These are phyloP conservation scores for Gallinago paraguaiae DNA, from an alignment of 2,113 vertebrate genomes.

Conservation along the genomic window DNA sequence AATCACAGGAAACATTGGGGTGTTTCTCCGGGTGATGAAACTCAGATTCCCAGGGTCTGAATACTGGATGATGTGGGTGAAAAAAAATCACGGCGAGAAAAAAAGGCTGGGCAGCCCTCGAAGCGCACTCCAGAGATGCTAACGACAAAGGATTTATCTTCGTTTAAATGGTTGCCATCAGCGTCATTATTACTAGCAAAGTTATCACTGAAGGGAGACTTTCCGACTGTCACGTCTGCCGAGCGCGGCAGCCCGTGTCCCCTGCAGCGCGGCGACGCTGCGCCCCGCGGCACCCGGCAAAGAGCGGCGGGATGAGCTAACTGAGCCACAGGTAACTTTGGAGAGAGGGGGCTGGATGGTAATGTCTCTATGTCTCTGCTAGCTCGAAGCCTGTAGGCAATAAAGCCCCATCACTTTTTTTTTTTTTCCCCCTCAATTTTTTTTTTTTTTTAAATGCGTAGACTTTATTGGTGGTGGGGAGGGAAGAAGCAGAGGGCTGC, in stretches of 20 bases:
- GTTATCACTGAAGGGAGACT: slow-evolving; percentile 70
- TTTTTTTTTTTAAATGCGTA: background rate
- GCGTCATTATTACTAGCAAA: slow-evolving; percentile 78
- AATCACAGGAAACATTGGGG: background rate
- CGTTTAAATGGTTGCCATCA: slow-evolving; percentile 79
- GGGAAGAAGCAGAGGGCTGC: background rate
- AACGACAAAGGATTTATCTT: slow-evolving; percentile 77
- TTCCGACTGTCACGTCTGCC: slow-evolving; percentile 18
- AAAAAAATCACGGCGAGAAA: background rate
- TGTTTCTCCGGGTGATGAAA: background rate
- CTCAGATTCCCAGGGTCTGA: background rate
- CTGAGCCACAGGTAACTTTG: slow-evolving; percentile 65
- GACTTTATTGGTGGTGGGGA: background rate
- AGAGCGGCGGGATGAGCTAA: slow-evolving; percentile 21
- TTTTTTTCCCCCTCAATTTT: too few species aligned
- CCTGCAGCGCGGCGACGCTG: slow-evolving; percentile 19
- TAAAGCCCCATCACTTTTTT: background rate
- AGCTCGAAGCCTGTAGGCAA: background rate
- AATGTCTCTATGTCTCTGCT: background rate
- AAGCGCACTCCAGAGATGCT: slow-evolving; percentile 39
- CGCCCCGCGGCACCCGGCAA: background rate
- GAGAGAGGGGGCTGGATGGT: background rate
- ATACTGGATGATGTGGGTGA: background rate
- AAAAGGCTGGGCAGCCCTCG: slow-evolving; percentile 1
- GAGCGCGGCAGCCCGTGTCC: slow-evolving; percentile 20